phyloP scores from a whole-genome alignment of 30 jellyfish, hydroid and myxozoan genomes.

The Haliclystus octoradiatus region DNA sequence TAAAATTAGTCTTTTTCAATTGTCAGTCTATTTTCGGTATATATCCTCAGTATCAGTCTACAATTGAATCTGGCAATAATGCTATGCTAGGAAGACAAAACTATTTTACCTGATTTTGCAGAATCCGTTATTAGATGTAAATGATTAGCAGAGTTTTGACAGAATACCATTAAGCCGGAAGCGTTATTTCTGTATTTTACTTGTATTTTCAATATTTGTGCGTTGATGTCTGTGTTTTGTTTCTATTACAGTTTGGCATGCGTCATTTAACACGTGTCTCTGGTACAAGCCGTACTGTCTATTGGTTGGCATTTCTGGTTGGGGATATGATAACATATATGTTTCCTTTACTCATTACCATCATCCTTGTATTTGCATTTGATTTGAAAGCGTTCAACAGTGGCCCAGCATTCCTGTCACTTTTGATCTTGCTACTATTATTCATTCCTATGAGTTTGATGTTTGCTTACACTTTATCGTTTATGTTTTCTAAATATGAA shows the following conservation, averaged over 20 bases:
- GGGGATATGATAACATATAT: constrained; percentile 47
- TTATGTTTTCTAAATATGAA: constrained; percentile 56
- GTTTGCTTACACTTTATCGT: constrained; percentile 53
- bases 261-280: constrained; percentile 80
- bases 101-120: too few species aligned
- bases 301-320: constrained; percentile 52
- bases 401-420: constrained; percentile 35
- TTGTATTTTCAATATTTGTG: too few species aligned
- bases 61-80: too few species aligned
- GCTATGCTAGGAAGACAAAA: too few species aligned
- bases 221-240: too few species aligned
- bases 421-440: constrained; percentile 41
- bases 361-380: constrained; percentile 51
- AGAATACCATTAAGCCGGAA: too few species aligned
- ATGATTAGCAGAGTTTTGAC: too few species aligned
- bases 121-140: too few species aligned
- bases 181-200: too few species aligned
- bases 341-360: constrained; percentile 33
- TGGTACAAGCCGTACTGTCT: constrained; percentile 58
- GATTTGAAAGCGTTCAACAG: constrained; percentile 47
- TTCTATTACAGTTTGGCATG: constrained; percentile 45
- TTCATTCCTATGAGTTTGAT: constrained; percentile 40
- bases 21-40: too few species aligned
- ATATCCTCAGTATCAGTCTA: too few species aligned
- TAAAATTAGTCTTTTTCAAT: too few species aligned